Base-by-base conservation (phyloP, 92 coral and sea anemone genomes). In the Porites lobata region DNA sequence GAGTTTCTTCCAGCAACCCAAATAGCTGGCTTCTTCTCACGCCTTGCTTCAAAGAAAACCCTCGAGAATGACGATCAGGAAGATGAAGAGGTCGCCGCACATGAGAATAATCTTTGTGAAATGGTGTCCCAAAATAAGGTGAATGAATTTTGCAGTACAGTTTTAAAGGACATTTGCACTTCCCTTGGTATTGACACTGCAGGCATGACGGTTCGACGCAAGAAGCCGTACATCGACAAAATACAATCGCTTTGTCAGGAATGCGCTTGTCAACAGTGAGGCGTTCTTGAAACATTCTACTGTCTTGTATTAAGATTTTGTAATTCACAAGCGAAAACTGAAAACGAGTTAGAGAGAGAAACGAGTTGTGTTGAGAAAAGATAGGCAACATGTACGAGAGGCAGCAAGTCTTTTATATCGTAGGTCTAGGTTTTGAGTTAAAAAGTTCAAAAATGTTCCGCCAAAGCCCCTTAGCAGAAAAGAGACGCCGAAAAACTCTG, bases 101-200 rank as follows among this genome's bases (percentile, higher is more conserved):
- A 57, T 57, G 69, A 77, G 22, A 56, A 29, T 29, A 29, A 29
- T 29, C 32, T 29, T 29, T 29, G 32, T 29, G 32, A 29, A 29
- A 29, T 29, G 32, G 32, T 29, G 32, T 29, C 32, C 32, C 32
- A 29, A 29, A 59, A 75, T 69, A 81, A 79, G 79, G 69, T 87
- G 52, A 87, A 21, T 54, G 72, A 76, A 67, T 73, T 87, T 72
- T 83, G 81, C 50, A 70, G 80, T 19, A 56, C 91, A 50, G 74
- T 87, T 18, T 77, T 80, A 75, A 80, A 83, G 81, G 81, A 80
- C 81, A 87, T 87, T 76, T 87, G 86, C 56, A 79, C 74, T 54
- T 76, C 61, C 64, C 69, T 78, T 57, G 85, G 65, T 11, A 69
- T 86, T 52, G 84, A 56, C 66, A 18, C 47, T 7, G 18, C 79